Evolutionary conservation across 2,888 invertebrate genomes (phyloP).

Genomic region (Choristoneura rosaceana): DNA sequence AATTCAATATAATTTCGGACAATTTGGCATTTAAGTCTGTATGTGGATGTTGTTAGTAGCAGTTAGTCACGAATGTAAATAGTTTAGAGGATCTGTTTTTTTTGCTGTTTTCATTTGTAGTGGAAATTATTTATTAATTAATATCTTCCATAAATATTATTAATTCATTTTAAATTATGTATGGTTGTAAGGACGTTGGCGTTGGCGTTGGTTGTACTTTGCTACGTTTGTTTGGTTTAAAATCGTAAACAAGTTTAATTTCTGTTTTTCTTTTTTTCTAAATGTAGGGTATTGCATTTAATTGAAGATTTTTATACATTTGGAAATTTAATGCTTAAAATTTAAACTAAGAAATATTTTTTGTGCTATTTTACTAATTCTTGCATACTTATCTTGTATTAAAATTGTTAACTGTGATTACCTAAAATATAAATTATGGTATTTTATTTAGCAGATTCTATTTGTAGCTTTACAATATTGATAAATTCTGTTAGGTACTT

Average conservation of each 20-base stretch:
- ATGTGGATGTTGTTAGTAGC: background rate
- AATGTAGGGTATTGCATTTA: conserved; percentile 43
- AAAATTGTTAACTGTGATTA: conserved; percentile 37
- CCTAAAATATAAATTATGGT: conserved; percentile 28
- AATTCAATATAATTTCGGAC: conserved; percentile 5
- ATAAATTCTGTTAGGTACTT: conserved; percentile 11
- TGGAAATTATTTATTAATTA: conserved; percentile 1
- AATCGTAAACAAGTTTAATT: conserved; percentile 16
- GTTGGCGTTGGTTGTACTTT: conserved; percentile 7
- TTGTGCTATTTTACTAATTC: conserved; percentile 20
- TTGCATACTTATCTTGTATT: conserved; percentile 31
- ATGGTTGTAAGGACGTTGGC: conserved; percentile 1
- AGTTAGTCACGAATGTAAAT: conserved; percentile 23
- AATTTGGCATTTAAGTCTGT: conserved; percentile 15
- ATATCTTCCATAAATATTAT: conserved; percentile 5
- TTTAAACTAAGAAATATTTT: conserved; percentile 1
- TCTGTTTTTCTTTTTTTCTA: conserved; percentile 23
- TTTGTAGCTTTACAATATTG: conserved; percentile 45
- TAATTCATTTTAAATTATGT: conserved; percentile 8
- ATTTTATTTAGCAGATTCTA: conserved; percentile 31
- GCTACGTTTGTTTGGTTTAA: conserved; percentile 17
- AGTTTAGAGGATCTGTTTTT: conserved; percentile 36
- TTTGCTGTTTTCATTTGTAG: conserved; percentile 11
- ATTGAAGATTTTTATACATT: conserved; percentile 43
- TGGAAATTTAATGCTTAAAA: conserved; percentile 15